These are phyloP conservation scores for Buteo buteo DNA, from an alignment of 2,113 vertebrate genomes.

Conservation along the genomic window DNA sequence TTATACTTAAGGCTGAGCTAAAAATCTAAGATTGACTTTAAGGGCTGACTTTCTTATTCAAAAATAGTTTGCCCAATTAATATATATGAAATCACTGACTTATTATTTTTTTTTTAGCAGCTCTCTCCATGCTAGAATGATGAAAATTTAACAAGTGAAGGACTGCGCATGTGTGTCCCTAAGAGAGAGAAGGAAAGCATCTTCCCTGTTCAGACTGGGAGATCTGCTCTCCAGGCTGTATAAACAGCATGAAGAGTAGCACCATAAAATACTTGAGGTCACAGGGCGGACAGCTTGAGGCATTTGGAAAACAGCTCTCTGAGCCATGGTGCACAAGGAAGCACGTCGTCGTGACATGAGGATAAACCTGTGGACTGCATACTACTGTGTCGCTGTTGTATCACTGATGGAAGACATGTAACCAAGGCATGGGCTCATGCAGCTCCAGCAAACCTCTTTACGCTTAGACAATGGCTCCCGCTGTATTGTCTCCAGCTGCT, in stretches of 20 bases:
- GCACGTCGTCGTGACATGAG: accelerated
- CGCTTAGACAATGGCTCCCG: background rate
- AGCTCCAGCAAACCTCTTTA: background rate
- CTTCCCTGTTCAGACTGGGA: background rate
- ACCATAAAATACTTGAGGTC: background rate
- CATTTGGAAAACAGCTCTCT: background rate
- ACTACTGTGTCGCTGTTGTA: background rate
- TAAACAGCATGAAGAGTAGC: background rate
- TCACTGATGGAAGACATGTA: background rate
- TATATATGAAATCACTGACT: background rate
- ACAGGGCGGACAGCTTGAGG: background rate
- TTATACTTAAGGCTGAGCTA: background rate
- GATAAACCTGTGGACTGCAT: background rate
- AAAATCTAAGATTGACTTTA: background rate
- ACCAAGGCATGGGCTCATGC: background rate
- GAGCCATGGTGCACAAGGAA: accelerated
- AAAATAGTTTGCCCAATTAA: background rate
- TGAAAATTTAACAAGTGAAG: background rate
- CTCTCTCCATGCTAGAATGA: background rate
- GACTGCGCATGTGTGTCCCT: accelerated
- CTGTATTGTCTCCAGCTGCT: background rate
- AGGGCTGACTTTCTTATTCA: background rate
- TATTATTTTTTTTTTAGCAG: background rate
- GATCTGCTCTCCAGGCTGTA: background rate
- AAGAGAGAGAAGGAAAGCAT: background rate